Evolutionary conservation across 2,888 invertebrate genomes (phyloP).

Genomic region (Callyntrura sp.): DNA sequence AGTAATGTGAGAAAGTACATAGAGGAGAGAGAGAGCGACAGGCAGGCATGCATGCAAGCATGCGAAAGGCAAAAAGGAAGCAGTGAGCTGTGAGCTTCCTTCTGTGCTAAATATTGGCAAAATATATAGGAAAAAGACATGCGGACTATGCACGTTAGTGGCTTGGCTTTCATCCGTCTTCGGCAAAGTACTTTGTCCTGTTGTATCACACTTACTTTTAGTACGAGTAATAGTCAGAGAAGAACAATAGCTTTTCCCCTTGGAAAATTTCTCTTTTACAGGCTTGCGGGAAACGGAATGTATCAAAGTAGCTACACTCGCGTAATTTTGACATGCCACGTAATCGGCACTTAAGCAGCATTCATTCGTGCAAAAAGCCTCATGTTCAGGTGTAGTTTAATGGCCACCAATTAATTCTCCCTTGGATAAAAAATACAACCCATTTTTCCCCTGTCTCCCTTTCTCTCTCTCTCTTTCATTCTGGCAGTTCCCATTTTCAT

Average conservation of each 20-base stretch:
- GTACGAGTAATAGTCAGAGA: neutral
- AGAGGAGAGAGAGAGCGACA: slow-evolving; percentile 2
- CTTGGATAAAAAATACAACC: too few relatives aligned
- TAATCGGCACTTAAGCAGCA: too few relatives aligned
- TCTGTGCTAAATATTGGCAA: slow-evolving; percentile 10
- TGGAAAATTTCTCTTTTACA: neutral
- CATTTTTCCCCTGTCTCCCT: too few relatives aligned
- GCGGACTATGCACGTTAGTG: neutral
- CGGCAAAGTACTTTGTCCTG: neutral
- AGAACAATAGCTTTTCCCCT: slow-evolving; percentile 1
- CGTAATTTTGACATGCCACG: too few relatives aligned
- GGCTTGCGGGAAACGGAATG: neutral
- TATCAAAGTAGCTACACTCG: slow-evolving; percentile 2
- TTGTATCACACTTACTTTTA: neutral
- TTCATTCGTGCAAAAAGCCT: too few relatives aligned
- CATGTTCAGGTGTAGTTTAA: too few relatives aligned
- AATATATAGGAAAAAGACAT: slow-evolving; percentile 9
- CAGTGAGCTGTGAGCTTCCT: slow-evolving; percentile 31
- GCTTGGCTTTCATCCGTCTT: slow-evolving; percentile 16
- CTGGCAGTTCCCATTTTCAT: too few relatives aligned
- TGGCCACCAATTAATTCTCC: too few relatives aligned
- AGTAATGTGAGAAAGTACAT: slow-evolving; percentile 20
- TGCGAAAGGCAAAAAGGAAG: slow-evolving; percentile 14
- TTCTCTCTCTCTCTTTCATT: too few relatives aligned
- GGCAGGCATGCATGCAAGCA: slow-evolving; percentile 29